A percentile compares a stretch with the other conserved stretches of the same genome.
Evolutionary conservation across 1,140 invertebrate genomes (phyloP).

Genomic region (Ericerus pela): DNA sequence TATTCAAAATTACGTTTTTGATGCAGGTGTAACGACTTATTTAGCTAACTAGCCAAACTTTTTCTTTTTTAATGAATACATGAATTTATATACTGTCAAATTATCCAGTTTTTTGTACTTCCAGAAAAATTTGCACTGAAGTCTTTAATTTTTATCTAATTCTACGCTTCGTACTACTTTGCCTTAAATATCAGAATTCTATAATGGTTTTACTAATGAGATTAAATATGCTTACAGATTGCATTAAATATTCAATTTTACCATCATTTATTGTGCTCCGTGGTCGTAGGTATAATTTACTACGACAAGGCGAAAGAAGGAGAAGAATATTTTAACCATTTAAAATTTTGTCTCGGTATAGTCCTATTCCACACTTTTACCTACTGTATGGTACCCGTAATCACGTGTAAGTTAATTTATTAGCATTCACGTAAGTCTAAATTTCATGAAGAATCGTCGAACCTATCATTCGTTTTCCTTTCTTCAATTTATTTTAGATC

Average conservation of each 20-base stretch:
- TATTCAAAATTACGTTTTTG: too few relatives aligned
- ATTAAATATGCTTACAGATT: too few relatives aligned
- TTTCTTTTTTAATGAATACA: too few relatives aligned
- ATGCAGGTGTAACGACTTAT: too few relatives aligned
- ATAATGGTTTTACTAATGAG: too few relatives aligned
- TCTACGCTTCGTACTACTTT: too few relatives aligned
- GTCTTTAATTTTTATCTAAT: too few relatives aligned
- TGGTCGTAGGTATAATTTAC: conserved; percentile 41
- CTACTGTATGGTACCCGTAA: conserved; percentile 44
- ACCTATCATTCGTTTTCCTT: not conserved
- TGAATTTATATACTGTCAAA: too few relatives aligned
- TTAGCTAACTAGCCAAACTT: too few relatives aligned
- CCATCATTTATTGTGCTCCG: conserved; percentile 41
- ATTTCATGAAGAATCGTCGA: not conserved
- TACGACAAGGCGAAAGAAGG: conserved; percentile 43
- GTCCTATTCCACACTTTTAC: conserved; percentile 47
- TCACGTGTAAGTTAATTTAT: conserved; percentile 25
- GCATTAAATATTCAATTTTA: conserved; percentile 41
- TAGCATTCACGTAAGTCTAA: not conserved
- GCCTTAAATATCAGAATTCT: too few relatives aligned
- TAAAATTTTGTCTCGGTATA: conserved; percentile 46
- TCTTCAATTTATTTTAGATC: conserved; percentile 41
- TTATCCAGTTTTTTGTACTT: too few relatives aligned
- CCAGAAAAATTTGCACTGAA: too few relatives aligned
- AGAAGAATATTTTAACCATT: conserved; percentile 44